Evolutionary conservation across 2,888 invertebrate species (phyloP).

Genomic region (Pecten maximus): DNA sequence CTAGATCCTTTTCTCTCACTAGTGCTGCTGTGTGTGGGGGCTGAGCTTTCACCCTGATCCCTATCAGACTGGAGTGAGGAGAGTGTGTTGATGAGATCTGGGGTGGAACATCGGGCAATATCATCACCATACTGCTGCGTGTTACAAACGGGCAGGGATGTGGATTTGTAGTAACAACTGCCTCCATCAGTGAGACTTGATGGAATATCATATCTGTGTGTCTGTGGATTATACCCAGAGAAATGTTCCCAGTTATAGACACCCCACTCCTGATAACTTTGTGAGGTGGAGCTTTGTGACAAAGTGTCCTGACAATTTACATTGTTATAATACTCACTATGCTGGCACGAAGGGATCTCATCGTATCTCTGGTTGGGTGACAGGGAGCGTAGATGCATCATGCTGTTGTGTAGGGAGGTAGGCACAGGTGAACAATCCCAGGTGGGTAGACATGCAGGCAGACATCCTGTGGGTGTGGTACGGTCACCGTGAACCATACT

Average conservation of each 20-base stretch:
- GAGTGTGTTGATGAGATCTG: conserved; percentile 63
- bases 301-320: not conserved
- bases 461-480: not conserved
- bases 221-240: not conserved
- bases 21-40: conserved; percentile 15
- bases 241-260: conserved; percentile 26
- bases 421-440: not conserved
- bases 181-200: not conserved
- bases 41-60: conserved; percentile 50
- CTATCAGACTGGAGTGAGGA: conserved; percentile 63
- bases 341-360: conserved; percentile 16
- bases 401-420: not conserved
- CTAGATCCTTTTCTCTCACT: not conserved
- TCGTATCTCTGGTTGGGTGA: not conserved
- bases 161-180: conserved; percentile 22
- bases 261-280: conserved; percentile 1
- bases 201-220: not conserved
- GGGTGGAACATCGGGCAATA: conserved; percentile 66
- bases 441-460: not conserved
- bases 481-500: not conserved
- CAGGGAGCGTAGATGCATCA: conserved; percentile 13
- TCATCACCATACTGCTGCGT: conserved; percentile 49
- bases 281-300: not conserved
- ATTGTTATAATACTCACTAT: conserved; percentile 32
- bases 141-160: not conserved